Conservation (phyloP, 2,888 invertebrate genomes). For the Callinectes sapidus region DNA sequence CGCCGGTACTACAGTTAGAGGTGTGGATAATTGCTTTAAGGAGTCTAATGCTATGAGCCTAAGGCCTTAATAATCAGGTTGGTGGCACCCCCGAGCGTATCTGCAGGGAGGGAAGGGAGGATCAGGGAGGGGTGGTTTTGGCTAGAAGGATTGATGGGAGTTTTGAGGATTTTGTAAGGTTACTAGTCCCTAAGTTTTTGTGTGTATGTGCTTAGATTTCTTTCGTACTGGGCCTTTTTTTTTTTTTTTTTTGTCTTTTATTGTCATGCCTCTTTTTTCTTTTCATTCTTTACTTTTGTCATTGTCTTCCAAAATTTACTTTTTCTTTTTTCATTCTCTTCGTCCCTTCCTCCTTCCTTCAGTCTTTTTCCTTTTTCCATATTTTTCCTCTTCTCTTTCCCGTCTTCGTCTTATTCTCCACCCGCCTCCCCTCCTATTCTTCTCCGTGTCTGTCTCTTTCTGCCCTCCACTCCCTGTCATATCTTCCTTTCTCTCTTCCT, state of each 20-base stretch:
- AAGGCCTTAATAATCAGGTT: conserved; percentile 14
- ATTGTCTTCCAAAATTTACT: neutral
- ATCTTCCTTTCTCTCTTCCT: neutral
- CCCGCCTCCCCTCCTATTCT: neutral
- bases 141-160: neutral
- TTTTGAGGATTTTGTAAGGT: neutral
- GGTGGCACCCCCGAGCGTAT: neutral
- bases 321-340: neutral
- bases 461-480: neutral
- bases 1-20: conserved; percentile 2
- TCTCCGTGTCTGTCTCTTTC: too few relatives aligned
- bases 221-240: neutral
- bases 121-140: neutral
- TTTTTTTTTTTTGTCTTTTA: neutral
- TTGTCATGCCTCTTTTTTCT: neutral
- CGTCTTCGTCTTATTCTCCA: neutral
- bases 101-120: neutral
- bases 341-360: neutral
- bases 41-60: neutral
- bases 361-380: neutral
- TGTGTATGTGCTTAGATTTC: neutral
- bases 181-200: neutral
- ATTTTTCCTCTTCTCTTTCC: neutral
- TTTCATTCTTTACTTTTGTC: neutral
- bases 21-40: conserved; percentile 13